Evolutionary conservation across 2,113 vertebrate genomes (phyloP).

Genomic region (Sorex fumeus): DNA sequence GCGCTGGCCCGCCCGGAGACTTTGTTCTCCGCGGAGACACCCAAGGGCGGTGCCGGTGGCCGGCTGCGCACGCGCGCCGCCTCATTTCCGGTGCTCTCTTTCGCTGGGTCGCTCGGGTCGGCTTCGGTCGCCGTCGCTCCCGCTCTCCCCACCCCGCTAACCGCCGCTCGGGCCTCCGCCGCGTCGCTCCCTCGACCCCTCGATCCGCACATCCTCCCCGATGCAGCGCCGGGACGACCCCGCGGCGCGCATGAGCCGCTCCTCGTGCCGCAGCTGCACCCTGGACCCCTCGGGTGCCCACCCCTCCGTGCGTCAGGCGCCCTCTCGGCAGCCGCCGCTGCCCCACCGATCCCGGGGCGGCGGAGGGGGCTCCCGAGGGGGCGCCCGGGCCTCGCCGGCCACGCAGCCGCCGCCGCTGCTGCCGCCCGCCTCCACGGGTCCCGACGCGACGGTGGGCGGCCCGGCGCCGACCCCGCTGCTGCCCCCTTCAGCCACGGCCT

Average conservation of each 20-base stretch:
- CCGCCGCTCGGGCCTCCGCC: slow-evolving; percentile 70
- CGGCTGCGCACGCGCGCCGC: slow-evolving; percentile 80
- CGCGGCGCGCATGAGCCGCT: slow-evolving; percentile 79
- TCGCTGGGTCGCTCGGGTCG: slow-evolving; percentile 83
- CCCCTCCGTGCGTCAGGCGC: slow-evolving; percentile 80
- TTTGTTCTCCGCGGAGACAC: slow-evolving; percentile 83
- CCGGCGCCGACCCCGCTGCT: slow-evolving; percentile 77
- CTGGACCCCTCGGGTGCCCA: slow-evolving; percentile 82
- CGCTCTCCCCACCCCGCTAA: slow-evolving; percentile 75
- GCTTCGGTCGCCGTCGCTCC: slow-evolving; percentile 74
- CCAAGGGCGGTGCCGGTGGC: slow-evolving; percentile 83
- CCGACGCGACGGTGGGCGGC: slow-evolving; percentile 80
- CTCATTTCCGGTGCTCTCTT: slow-evolving; percentile 83
- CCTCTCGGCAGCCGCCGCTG: slow-evolving; percentile 79
- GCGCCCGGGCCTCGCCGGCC: slow-evolving; percentile 72
- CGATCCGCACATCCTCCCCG: slow-evolving; percentile 32
- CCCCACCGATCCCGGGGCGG: slow-evolving; percentile 79
- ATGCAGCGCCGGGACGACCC: slow-evolving; percentile 87
- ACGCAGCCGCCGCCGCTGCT: slow-evolving; percentile 78
- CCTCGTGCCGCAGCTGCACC: slow-evolving; percentile 82
- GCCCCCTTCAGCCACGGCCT: slow-evolving; percentile 81
- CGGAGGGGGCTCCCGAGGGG: slow-evolving; percentile 74
- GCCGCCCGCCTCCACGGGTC: slow-evolving; percentile 80
- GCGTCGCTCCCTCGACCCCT: slow-evolving; percentile 67
- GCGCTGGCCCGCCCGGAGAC: slow-evolving; percentile 71